phyloP scores from a whole-genome alignment of 2,113 vertebrate genomes.

The Hydrochoerus hydrochaeris region DNA sequence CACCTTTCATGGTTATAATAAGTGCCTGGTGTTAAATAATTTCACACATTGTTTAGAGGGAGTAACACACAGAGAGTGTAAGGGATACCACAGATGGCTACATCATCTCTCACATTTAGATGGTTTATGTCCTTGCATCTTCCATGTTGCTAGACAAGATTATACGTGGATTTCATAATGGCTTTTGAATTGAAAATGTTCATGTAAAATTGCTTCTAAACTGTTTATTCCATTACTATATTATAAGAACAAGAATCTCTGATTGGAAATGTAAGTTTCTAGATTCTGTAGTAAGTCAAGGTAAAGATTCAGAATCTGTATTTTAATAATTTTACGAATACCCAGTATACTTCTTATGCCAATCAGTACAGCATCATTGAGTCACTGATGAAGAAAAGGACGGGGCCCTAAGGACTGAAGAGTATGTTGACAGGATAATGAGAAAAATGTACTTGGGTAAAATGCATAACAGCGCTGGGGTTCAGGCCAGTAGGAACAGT shows the following conservation, averaged over 20 bases:
- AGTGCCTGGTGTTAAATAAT: background rate
- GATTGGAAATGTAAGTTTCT: background rate
- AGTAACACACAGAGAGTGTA: background rate
- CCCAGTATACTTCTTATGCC: background rate
- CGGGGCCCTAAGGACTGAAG: background rate
- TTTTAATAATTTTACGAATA: background rate
- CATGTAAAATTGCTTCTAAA: background rate
- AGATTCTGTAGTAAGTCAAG: background rate
- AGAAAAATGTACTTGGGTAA: background rate
- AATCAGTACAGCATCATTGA: background rate
- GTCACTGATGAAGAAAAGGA: background rate
- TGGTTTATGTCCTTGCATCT: background rate
- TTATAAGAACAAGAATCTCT: background rate
- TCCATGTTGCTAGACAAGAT: accelerated
- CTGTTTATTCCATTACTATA: background rate
- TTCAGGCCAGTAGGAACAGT: background rate
- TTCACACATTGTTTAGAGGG: background rate
- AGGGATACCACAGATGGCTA: accelerated
- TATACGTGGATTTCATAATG: background rate
- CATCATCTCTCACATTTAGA: no score
- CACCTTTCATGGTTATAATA: background rate
- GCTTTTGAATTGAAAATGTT: background rate
- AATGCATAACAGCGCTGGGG: background rate
- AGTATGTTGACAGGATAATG: background rate
- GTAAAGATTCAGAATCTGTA: background rate